Conservation (phyloP, 2,888 invertebrate species). For the Monoplex corrugatus region DNA sequence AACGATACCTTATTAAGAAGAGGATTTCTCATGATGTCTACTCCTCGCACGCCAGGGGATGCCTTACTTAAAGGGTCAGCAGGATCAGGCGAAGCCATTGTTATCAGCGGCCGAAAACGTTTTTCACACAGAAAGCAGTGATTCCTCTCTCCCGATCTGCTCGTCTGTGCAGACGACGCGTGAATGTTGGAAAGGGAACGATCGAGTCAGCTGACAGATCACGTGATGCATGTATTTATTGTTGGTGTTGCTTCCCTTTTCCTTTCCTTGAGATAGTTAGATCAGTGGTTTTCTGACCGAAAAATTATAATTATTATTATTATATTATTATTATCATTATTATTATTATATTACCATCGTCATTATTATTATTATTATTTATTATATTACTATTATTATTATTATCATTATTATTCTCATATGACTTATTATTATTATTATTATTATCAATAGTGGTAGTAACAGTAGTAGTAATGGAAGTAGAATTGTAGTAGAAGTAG, state of each 20-base stretch:
- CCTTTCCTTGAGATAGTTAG: too few species aligned
- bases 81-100: conserved; percentile 24
- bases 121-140: not conserved
- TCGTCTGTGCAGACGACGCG: conserved; percentile 15
- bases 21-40: conserved; percentile 82
- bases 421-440: too few species aligned
- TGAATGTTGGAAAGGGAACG: not conserved
- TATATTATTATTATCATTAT: too few species aligned
- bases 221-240: conserved; percentile 16
- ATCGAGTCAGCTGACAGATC: conserved; percentile 18
- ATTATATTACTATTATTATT: too few species aligned
- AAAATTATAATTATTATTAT: too few species aligned
- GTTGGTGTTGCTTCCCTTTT: conserved; percentile 1
- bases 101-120: not conserved
- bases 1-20: conserved; percentile 81
- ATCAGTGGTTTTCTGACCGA: too few species aligned
- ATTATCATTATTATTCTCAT: too few species aligned
- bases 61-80: conserved; percentile 54
- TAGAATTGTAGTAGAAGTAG: too few species aligned
- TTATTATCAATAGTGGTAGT: too few species aligned
- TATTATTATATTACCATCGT: too few species aligned
- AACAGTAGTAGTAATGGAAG: too few species aligned
- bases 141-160: not conserved
- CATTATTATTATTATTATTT: too few species aligned
- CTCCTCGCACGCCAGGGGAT: conserved; percentile 77